Evolutionary conservation across 2,888 invertebrate genomes (phyloP).

Genomic region (Heliconius ethilla): DNA sequence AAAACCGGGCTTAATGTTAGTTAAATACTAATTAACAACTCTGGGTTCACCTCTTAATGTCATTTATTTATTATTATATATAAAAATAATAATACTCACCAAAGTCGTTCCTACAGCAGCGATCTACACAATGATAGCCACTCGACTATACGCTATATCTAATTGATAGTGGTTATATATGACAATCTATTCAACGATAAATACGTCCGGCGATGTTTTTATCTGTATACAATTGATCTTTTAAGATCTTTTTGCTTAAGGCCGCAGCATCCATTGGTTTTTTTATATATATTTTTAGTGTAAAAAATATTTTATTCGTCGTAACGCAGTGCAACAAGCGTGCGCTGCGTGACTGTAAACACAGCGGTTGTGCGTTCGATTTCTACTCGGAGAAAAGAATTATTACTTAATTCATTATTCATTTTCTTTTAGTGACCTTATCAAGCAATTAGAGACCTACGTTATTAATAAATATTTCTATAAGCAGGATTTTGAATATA

Average conservation of each 20-base stretch:
- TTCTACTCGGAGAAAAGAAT: too few relatives aligned
- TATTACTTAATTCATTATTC: too few relatives aligned
- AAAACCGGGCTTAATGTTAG: too few relatives aligned
- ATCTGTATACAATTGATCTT: conserved; percentile 14
- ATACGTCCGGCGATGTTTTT: conserved; percentile 21
- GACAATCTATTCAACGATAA: conserved; percentile 28
- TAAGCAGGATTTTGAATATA: not conserved
- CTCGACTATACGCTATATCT: conserved; percentile 25
- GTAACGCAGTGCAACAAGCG: too few relatives aligned
- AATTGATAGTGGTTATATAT: not conserved
- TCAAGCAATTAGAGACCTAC: not conserved
- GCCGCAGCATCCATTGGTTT: not conserved
- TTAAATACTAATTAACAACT: too few relatives aligned
- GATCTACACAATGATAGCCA: conserved; percentile 15
- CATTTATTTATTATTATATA: too few relatives aligned
- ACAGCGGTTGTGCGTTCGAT: too few relatives aligned
- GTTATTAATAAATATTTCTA: not conserved
- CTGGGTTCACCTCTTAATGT: too few relatives aligned
- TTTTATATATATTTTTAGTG: not conserved
- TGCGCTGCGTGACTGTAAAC: too few relatives aligned
- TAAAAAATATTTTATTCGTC: too few relatives aligned
- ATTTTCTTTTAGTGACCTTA: too few relatives aligned
- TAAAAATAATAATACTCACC: conserved; percentile 30
- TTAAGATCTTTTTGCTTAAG: not conserved
- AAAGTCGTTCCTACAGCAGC: conserved; percentile 21